Base-by-base conservation (phyloP, 2,113 vertebrate species). In the Lutjanus erythropterus region DNA sequence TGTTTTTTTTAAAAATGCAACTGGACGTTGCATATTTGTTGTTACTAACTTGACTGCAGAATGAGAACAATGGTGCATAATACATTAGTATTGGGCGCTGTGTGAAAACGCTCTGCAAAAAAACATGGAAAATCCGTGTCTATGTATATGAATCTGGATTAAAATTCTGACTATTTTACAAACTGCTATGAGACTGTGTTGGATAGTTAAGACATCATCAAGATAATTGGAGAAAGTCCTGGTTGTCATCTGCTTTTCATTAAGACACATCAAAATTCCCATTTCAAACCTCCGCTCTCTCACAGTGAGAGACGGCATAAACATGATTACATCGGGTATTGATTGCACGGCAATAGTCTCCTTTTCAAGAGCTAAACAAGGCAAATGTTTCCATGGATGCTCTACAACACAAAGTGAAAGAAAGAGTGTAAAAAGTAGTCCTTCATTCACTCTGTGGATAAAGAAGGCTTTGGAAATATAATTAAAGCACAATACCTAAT, bases 261-360 rank as follows among this genome's bases (percentile, higher is more conserved):
- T 44, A 11, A 42, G 44, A 52, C 25, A 52, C 52, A 37, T 41
- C 5, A 15, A 29, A 52, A 23, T 49, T 65, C 16, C 35, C 4
- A 12, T 73, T 37, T 50, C 9, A 50, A 73, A 80, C 12, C 12
- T 21, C 14, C 2, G 2, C 55, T 67, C 42, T 59, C 65, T 52
- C 53, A 35, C 19, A 58, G 8, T n/a, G 29, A 66, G 27, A 31
- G 31, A 60, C 29, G 23, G 19, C 35, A 62, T 50, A 4, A 77
- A 59, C 35, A 59, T 9, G 35, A 83, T 60, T 67, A 72, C 29
- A 53, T 61, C 1, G 3, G 27, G 35, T 72, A 61, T 23, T 78
- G 61, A 81, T 65, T 65, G 39, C 74, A 73, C 5, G 1, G 25
- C 21, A 21, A 59, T 14, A 35, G 16, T 5, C 62, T 44, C 6